Conservation (phyloP, 2,113 vertebrate genomes). For the Dinomys branickii region DNA sequence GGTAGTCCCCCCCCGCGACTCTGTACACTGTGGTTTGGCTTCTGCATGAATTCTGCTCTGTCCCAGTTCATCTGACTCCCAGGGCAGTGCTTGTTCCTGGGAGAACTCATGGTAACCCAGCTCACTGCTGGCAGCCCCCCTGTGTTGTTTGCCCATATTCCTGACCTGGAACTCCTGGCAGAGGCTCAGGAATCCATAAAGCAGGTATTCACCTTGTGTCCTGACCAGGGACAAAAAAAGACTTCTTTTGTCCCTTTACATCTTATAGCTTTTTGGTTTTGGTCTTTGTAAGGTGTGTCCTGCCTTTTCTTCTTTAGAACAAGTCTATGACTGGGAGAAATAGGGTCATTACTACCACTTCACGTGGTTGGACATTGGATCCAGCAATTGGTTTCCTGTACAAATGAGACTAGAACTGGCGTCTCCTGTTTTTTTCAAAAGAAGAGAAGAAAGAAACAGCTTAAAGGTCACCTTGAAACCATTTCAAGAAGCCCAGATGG, state of each 20-base stretch:
- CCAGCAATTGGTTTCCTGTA: constrained; percentile 6
- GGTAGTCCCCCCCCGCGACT: no score
- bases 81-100: neutral
- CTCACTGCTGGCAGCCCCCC: constrained; percentile 51
- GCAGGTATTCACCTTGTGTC: constrained; percentile 65
- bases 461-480: constrained; percentile 73
- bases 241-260: constrained; percentile 63
- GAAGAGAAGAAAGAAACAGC: constrained; percentile 22
- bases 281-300: constrained; percentile 38
- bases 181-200: constrained; percentile 33
- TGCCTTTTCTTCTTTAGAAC: constrained; percentile 46
- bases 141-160: constrained; percentile 35
- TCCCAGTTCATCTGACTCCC: constrained; percentile 58
- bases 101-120: constrained; percentile 1
- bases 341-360: neutral
- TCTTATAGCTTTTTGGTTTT: constrained; percentile 38
- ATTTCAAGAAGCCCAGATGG: constrained; percentile 32
- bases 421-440: constrained; percentile 28
- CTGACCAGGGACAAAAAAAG: constrained; percentile 43
- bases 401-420: neutral
- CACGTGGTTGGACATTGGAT: neutral
- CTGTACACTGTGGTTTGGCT: neutral
- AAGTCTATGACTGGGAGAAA: neutral
- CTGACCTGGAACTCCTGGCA: constrained; percentile 63
- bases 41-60: constrained; percentile 43